Base-by-base conservation (phyloP, 2,797 vertebrate species). In the Otolemur crassicaudatus region DNA sequence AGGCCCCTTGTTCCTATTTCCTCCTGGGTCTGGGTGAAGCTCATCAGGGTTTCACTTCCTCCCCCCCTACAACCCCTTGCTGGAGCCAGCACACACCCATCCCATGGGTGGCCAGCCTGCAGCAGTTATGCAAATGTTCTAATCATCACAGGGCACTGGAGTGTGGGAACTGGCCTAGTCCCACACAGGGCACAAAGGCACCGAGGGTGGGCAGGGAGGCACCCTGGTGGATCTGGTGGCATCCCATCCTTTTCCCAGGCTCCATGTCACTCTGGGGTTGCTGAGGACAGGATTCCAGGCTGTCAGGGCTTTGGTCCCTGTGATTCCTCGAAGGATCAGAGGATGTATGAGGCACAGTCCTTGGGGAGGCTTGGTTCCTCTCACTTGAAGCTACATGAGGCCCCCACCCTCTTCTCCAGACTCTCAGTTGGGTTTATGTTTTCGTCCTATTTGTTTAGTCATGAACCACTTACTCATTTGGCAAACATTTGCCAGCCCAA, bases 81-180 rank as follows among this genome's bases (percentile, higher is more conserved):
- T 20, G 82, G 72, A 87, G 61, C 34, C 79, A 76, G 85, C 31
- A 4, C 12, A 34, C 29, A 8, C 79, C 76, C 79, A 31, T 84
- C 81, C 65, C 29, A 2, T 79, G 79, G 43, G 70, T 92, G 2
- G 49, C 89, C 0, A 8, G 76, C 61, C 76, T 72, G 37, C 63
- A 0, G 7, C 82, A 76, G 72, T 82, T 97, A 98, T 94, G 94
- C 97, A 97, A 70, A 93, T 89, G 46, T 58, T 2, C 2, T 63
- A 60, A 37, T 61, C n/a, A 1, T 61, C 7, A 0, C 0, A 0
- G 37, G 10, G 23, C 1, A 0, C 73, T 53, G 69, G 61, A 90
- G 90, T 0, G 1, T 90, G 91, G 91, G 95, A 96, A 75, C 37
- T 0, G 0, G 90, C 92, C 76, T 3, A 2, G 4, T 70, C 94